These are phyloP conservation scores for Artibeus jamaicensis DNA, from an alignment of 2,797 vertebrate genomes.

Conservation along the genomic window DNA sequence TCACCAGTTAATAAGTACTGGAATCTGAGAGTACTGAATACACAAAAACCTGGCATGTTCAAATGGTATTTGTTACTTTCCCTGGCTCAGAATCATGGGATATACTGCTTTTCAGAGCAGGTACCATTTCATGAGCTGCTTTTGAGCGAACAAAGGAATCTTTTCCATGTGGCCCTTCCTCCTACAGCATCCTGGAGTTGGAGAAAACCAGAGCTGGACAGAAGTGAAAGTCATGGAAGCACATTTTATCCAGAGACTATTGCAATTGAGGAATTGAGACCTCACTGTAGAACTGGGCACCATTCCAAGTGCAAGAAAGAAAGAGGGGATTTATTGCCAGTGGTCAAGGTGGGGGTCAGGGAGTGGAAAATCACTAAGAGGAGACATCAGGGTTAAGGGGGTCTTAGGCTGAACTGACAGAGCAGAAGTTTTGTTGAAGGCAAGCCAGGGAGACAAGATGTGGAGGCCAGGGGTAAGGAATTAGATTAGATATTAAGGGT, in stretches of 20 bases:
- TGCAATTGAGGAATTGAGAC: background rate
- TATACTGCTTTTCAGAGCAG: background rate
- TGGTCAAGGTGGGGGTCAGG: background rate
- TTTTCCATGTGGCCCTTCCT: background rate
- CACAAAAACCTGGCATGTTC: background rate
- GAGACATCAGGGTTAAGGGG: background rate
- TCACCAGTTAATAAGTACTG: background rate
- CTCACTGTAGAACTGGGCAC: background rate
- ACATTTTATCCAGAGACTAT: background rate
- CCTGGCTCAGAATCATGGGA: background rate
- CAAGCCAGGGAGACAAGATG: too few relatives aligned
- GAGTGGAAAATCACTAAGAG: background rate
- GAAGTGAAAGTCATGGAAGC: background rate
- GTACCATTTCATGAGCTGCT: background rate
- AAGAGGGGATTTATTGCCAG: background rate
- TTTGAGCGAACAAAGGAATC: background rate
- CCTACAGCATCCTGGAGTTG: background rate
- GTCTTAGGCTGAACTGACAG: background rate
- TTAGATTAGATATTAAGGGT: background rate
- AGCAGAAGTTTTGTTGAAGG: background rate
- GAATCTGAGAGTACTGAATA: background rate
- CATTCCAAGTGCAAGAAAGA: background rate
- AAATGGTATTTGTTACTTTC: background rate
- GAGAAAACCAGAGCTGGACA: background rate
- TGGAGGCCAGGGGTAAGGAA: background rate